Base-by-base conservation (phyloP, 2,888 invertebrate species). In the Eugnorisma glareosa region DNA sequence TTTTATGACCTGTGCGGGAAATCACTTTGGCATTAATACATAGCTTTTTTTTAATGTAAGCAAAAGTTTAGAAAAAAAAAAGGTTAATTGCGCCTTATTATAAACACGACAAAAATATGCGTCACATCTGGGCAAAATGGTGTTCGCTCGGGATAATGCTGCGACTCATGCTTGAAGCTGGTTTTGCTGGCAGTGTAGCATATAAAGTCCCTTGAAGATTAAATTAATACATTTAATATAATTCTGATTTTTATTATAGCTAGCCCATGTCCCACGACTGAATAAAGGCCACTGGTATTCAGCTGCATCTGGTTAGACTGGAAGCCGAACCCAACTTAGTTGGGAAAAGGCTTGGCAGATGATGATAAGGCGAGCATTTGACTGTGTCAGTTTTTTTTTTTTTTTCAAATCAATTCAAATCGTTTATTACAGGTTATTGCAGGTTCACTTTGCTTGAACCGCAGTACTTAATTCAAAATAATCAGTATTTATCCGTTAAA, bases 401-500 rank as follows among this genome's bases (percentile, higher is more conserved):
- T n/a, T n/a, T n/a, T n/a, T n/a, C n/a, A n/a, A n/a, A n/a, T n/a
- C n/a, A n/a, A n/a, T n/a, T n/a, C n/a, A n/a, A n/a, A n/a, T n/a
- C n/a, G n/a, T n/a, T n/a, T n/a, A n/a, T n/a, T n/a, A n/a, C n/a
- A n/a, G 1, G 24, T 13, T 24, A 10, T 24, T 43, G 3, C 2
- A n/a, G 15, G 18, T 61, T 28, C 35, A 59, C 24, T 10, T 11
- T 28, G 15, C n/a, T 35, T 1, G 15, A 57, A 35, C 35, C 21
- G 5, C 18, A 24, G 15, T 24, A 24, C 7, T 43, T 1, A 35
- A 54, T 71, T 31, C 35, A 67, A 61, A 54, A 67, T 35, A 43
- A 28, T 18, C 48, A 28, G 18, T 45, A 40, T 69, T 71, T 67
- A 71, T 48, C 24, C 10, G 21, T 61, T 71, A 48, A 83, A 83